A percentile compares a stretch with the other conserved stretches of the same genome.
These are phyloP conservation scores for Megalonaias nervosa DNA, from an alignment of 1,140 invertebrate species.

Conservation along the genomic window DNA sequence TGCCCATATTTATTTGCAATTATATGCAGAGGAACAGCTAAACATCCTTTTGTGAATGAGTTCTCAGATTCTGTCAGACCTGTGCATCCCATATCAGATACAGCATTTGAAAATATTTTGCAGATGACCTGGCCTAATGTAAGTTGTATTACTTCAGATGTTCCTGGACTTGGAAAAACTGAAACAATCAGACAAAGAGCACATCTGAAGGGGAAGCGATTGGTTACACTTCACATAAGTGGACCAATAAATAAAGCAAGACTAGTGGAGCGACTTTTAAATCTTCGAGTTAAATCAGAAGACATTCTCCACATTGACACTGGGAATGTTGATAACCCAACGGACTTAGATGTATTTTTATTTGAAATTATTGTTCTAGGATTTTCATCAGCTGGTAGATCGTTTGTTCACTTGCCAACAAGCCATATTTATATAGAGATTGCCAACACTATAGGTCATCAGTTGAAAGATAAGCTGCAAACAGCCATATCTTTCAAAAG, in stretches of 20 bases:
- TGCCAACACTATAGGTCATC: slow-evolving; percentile 40
- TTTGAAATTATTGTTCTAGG: slow-evolving; percentile 44
- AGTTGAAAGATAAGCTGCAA: slow-evolving; percentile 32
- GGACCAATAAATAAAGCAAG: slow-evolving; percentile 17
- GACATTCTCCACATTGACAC: slow-evolving; percentile 46
- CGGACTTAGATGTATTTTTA: slow-evolving; percentile 35
- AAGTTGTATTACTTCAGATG: slow-evolving; percentile 28
- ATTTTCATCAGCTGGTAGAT: slow-evolving; percentile 31
- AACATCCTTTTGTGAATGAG: slow-evolving; percentile 35
- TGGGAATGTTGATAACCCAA: slow-evolving; percentile 27
- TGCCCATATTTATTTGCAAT: slow-evolving; percentile 26
- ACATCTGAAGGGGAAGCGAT: background rate
- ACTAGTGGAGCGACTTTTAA: slow-evolving; percentile 22
- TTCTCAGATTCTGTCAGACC: no score
- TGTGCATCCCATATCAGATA: no score
- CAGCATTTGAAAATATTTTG: no score
- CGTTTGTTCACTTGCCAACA: slow-evolving; percentile 9
- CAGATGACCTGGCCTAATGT: slow-evolving; percentile 23
- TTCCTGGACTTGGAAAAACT: slow-evolving; percentile 42
- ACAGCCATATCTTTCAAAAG: slow-evolving; percentile 38
- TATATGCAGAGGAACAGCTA: slow-evolving; percentile 28
- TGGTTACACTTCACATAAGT: slow-evolving; percentile 38
- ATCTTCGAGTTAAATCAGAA: slow-evolving; percentile 15
- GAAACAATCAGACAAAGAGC: slow-evolving; percentile 28
- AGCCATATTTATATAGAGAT: slow-evolving; percentile 41